A percentile compares a stretch with the other conserved stretches of the same genome.
phyloP scores from a whole-genome alignment of 2,113 vertebrate species.

The Bos indicus region DNA sequence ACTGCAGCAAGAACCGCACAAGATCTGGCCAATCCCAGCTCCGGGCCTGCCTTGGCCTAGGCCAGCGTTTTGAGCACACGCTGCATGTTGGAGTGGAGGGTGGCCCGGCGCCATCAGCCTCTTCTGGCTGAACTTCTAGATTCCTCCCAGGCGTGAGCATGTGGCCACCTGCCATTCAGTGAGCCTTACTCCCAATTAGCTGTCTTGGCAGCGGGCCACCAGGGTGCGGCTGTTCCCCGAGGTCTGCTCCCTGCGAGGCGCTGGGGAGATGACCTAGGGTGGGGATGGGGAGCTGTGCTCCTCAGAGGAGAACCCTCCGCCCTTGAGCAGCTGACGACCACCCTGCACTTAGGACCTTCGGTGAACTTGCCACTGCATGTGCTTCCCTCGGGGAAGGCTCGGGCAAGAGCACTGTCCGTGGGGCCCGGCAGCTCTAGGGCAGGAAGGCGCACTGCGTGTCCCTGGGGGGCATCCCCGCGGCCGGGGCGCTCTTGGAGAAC shows the following conservation, averaged over 20 bases:
- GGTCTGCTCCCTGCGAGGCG: rapidly evolving
- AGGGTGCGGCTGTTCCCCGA: too few relatives aligned
- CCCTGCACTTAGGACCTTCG: not conserved
- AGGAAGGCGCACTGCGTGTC: conserved; percentile 80
- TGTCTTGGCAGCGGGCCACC: rapidly evolving
- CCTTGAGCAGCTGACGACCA: not conserved
- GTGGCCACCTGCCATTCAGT: rapidly evolving
- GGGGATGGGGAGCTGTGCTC: not conserved
- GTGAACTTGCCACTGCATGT: rapidly evolving
- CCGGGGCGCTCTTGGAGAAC: conserved; percentile 80
- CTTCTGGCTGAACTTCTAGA: too few relatives aligned
- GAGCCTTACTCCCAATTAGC: rapidly evolving
- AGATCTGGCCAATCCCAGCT: rapidly evolving
- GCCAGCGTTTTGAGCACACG: rapidly evolving
- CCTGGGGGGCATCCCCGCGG: conserved; percentile 75
- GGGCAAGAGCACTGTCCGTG: rapidly evolving
- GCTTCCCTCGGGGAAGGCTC: not conserved
- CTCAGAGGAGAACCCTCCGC: not conserved
- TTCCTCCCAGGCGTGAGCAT: not conserved
- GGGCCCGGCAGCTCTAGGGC: conserved; percentile 64
- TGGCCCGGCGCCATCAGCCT: rapidly evolving
- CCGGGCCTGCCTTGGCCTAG: not conserved
- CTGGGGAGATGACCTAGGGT: not conserved
- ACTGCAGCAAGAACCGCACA: not conserved
- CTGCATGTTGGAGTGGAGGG: rapidly evolving